Conservation (phyloP, 2,888 invertebrate species). For the Eupeodes luniger region DNA sequence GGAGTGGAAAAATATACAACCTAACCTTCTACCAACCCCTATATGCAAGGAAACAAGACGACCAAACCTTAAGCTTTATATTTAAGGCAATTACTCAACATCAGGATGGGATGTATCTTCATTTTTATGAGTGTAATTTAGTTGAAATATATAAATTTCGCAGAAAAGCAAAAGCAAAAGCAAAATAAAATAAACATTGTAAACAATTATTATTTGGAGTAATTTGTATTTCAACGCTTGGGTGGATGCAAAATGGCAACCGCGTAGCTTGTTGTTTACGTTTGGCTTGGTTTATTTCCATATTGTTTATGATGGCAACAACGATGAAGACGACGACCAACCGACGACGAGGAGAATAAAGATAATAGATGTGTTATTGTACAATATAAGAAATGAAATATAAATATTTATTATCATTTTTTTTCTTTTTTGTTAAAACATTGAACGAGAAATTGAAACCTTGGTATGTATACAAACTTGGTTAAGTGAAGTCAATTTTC, state of each 20-base stretch:
- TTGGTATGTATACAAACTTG: background rate
- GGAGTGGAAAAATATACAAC: slow-evolving; percentile 8
- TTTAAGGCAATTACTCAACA: slow-evolving; percentile 12
- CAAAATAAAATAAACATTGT: background rate
- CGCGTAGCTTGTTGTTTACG: background rate
- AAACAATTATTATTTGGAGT: slow-evolving; percentile 30
- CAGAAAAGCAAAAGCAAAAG: background rate
- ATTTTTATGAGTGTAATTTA: slow-evolving; percentile 28
- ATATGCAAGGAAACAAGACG: background rate
- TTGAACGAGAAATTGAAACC: background rate
- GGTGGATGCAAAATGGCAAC: background rate
- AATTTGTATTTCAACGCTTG: slow-evolving; percentile 36
- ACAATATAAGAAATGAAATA: background rate
- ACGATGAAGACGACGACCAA: background rate
- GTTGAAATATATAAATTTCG: slow-evolving; percentile 16
- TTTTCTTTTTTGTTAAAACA: background rate
- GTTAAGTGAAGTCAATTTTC: slow-evolving; percentile 1
- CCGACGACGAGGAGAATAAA: background rate
- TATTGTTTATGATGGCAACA: slow-evolving; percentile 12
- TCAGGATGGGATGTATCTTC: slow-evolving; percentile 19
- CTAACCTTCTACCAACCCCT: too few species aligned
- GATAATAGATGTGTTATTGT: background rate
- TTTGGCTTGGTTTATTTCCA: slow-evolving; percentile 22
- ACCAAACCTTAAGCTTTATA: background rate
- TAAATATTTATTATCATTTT: background rate